These are phyloP conservation scores for Lasioglossum albipes DNA, from an alignment of 1,140 invertebrate species.

Conservation along the genomic window DNA sequence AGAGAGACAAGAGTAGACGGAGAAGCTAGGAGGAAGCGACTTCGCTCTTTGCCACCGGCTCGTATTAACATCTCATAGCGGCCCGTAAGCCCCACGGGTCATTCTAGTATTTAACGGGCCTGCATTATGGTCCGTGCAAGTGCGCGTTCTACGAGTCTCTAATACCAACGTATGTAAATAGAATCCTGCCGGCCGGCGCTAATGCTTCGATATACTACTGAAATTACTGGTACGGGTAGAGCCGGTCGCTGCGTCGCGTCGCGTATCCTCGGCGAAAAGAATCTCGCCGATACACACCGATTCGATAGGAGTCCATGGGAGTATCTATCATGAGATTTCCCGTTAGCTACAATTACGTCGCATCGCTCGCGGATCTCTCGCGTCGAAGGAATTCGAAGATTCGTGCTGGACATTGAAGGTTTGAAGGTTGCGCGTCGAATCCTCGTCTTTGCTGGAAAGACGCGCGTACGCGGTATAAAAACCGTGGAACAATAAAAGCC, in stretches of 20 bases:
- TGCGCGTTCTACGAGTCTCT: constrained; percentile 33
- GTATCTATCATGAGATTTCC: constrained; percentile 39
- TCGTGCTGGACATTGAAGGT: not conserved
- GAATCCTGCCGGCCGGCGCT: constrained; percentile 30
- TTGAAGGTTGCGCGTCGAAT: too few relatives aligned
- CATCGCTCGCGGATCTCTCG: constrained; percentile 15
- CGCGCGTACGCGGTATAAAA: constrained; percentile 52
- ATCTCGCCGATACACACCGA: not conserved
- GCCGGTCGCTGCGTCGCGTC: not conserved
- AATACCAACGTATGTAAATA: constrained; percentile 46
- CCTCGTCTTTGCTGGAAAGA: too few relatives aligned
- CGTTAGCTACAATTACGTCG: constrained; percentile 29
- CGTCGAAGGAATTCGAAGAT: not conserved
- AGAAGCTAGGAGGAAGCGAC: constrained; percentile 30
- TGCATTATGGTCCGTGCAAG: constrained; percentile 55
- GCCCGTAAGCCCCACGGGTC: constrained; percentile 60
- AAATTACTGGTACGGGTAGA: constrained; percentile 4
- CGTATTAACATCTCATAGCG: constrained; percentile 71
- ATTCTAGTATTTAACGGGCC: constrained; percentile 71
- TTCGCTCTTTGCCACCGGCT: constrained; percentile 46
- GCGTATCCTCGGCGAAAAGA: not conserved
- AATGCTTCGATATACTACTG: constrained; percentile 30
- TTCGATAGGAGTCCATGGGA: not conserved
- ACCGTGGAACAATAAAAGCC: constrained; percentile 69
- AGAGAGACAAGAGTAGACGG: not conserved